Conservation (phyloP, 92 coral and sea anemone genomes). For the Phenganax marumi region DNA sequence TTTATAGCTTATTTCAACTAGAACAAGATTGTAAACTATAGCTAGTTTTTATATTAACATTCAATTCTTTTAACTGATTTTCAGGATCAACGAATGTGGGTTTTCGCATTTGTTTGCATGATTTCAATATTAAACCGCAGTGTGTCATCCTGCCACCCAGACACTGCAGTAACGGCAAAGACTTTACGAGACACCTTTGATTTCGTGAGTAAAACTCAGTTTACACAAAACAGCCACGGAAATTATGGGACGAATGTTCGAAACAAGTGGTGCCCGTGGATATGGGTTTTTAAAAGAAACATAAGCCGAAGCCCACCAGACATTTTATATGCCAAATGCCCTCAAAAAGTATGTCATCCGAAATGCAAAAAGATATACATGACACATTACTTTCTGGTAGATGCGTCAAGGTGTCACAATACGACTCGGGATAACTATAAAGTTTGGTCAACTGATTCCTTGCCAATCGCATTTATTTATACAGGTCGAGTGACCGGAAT, state of each 20-base stretch:
- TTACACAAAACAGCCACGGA: too few relatives aligned
- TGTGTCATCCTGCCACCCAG: too few relatives aligned
- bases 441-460: background rate
- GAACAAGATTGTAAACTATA: too few relatives aligned
- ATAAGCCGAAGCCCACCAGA: background rate
- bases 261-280: conserved; percentile 23
- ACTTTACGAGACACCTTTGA: background rate
- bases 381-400: background rate
- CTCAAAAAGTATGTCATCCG: background rate
- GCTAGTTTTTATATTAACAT: too few relatives aligned
- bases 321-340: background rate
- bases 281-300: background rate
- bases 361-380: background rate
- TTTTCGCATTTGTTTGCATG: background rate
- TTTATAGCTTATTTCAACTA: too few relatives aligned
- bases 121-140: background rate
- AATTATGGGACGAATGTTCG: background rate
- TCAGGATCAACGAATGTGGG: background rate
- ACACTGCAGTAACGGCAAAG: too few relatives aligned
- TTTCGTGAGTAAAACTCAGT: background rate
- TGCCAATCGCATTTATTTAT: background rate
- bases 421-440: conserved; percentile 5
- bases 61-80: background rate
- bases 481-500: background rate
- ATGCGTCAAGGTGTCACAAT: background rate